Evolutionary conservation across 2,797 vertebrate genomes (phyloP), one percentile per base, ranked within the genome.

Genomic region (Eleutherodactylus coqui): DNA sequence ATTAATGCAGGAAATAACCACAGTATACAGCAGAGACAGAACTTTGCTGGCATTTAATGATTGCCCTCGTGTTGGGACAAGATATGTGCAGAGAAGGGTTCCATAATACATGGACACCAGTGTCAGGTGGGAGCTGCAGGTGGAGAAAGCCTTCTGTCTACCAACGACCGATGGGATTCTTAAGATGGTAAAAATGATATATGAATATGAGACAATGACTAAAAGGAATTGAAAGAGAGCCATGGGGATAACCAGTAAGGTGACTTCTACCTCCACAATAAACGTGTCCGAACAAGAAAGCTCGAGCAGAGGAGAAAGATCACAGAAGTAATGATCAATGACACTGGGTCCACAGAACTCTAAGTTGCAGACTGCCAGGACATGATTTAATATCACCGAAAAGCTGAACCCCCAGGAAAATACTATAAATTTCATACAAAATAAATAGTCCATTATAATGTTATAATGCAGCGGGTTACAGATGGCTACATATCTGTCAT

Each of bases 251-350:
- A n/a, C 27, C 27, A 81, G 5, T 19, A 49, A 49, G 75, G n/a
- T n/a, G 29, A 47, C 27, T 36, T 67, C 41, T 13, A 67, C 9
- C 17, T 49, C 27, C 4, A 81, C 43, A 6, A 49, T 16, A 5
- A 45, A 81, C 21, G 29, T n/a, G 7, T 81, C 79, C 13, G 79
- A 81, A 9, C 79, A 81, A 67, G 79, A 64, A 36, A 81, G 79
- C 13, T 81, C 34, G 3, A 81, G 7, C 27, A 81, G 16, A 69
- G 79, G 79, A 49, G 27, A 8, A 1, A 81, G 64, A 69, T 81
- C 79, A 69, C 79, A 81, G 45, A 81, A 81, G 27, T 67, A 81
- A 49, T 69, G 75, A 34, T 77, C 79, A 49, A 81, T 81, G 17
- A 60, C 41, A 21, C 64, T 79, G 60, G 77, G n/a, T 36, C 58